Conservation (phyloP, 2,113 vertebrate genomes). For the Pelvicachromis taeniatus region DNA sequence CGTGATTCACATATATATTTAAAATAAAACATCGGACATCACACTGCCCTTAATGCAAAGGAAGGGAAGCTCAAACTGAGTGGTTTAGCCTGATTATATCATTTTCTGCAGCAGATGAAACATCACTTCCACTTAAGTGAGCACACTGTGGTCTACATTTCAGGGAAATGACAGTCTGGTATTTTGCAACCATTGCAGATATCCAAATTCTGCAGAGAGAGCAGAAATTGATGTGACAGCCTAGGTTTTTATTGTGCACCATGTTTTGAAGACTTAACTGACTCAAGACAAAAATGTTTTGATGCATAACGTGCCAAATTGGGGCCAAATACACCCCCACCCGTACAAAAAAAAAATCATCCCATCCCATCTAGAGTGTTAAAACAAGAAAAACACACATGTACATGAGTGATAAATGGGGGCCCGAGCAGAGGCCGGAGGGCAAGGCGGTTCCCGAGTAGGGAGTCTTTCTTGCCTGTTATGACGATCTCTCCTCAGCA, state of each 20-base stretch:
- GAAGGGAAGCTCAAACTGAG: neutral
- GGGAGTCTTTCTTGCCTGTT: constrained; percentile 26
- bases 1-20: neutral
- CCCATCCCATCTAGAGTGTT: constrained; percentile 3
- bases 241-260: neutral
- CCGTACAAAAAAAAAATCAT: no score
- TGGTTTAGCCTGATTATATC: constrained; percentile 13
- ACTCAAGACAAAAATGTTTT: neutral
- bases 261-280: neutral
- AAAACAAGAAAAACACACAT: constrained; percentile 46
- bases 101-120: constrained; percentile 6
- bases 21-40: neutral
- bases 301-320: constrained; percentile 37
- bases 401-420: constrained; percentile 52
- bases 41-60: neutral
- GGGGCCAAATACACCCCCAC: constrained; percentile 27
- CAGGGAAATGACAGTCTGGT: constrained; percentile 19
- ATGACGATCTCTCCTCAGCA: constrained; percentile 7
- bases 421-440: constrained; percentile 52
- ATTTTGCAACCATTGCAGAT: constrained; percentile 29
- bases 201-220: constrained; percentile 9
- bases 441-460: constrained; percentile 31
- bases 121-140: neutral
- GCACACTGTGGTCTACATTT: neutral
- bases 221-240: constrained; percentile 33